phyloP scores from a whole-genome alignment of 2,888 invertebrate species.

The Drosophila emarginata region DNA sequence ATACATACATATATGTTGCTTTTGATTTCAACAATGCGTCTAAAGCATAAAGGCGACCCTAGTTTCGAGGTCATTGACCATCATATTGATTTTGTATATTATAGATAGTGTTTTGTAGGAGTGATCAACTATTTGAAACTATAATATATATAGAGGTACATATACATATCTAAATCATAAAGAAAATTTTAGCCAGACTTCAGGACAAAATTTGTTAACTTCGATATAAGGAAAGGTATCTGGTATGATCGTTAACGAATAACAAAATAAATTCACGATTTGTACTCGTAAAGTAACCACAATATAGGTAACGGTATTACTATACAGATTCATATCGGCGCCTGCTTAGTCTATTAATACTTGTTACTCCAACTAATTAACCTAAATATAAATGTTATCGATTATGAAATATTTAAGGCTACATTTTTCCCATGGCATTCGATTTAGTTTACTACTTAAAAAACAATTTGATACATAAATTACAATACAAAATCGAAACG shows the following conservation, averaged over 20 bases:
- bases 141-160: too few species aligned
- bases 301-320: not conserved
- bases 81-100: not conserved
- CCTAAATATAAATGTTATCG: not conserved
- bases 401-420: not conserved
- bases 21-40: slow-evolving; percentile 41
- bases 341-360: not conserved
- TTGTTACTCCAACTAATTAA: not conserved
- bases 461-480: slow-evolving; percentile 1
- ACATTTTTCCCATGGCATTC: not conserved
- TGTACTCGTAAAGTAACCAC: too few species aligned
- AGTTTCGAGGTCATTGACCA: slow-evolving; percentile 28
- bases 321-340: not conserved
- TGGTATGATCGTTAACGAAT: too few species aligned
- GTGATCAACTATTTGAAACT: too few species aligned
- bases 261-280: too few species aligned
- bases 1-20: slow-evolving; percentile 30
- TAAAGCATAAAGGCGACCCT: slow-evolving; percentile 37
- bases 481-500: not conserved
- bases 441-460: not conserved
- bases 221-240: too few species aligned
- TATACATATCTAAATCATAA: too few species aligned
- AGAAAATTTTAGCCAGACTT: too few species aligned
- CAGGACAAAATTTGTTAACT: too few species aligned
- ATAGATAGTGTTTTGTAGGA: not conserved